Conservation (phyloP, 2,113 vertebrate genomes). For the Halcyon malimbica region DNA sequence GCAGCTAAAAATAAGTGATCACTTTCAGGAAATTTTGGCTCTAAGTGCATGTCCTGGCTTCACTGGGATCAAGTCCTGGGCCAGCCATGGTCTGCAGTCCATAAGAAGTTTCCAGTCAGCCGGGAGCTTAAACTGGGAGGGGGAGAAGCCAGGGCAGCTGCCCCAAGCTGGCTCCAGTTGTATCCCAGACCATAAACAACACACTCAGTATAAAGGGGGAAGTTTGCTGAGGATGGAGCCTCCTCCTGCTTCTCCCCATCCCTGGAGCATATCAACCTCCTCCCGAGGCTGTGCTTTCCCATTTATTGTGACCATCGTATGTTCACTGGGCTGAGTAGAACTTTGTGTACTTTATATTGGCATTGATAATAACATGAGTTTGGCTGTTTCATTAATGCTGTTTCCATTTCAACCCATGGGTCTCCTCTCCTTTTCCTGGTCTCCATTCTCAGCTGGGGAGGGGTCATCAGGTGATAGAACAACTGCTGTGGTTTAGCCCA, state of each 20-base stretch:
- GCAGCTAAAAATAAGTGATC: neutral
- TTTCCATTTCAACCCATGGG: neutral
- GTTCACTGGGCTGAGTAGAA: neutral
- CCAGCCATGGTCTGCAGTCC: neutral
- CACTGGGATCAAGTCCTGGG: neutral
- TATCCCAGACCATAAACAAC: neutral
- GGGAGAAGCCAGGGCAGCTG: neutral
- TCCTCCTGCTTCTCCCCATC: neutral
- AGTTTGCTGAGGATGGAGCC: neutral
- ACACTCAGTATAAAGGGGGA: neutral
- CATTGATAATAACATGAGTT: neutral
- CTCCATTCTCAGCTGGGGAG: neutral
- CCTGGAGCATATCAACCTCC: neutral
- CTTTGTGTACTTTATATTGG: neutral
- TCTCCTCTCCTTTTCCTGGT: neutral
- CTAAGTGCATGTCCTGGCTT: neutral
- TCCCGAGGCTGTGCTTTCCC: neutral
- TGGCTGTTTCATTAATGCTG: neutral
- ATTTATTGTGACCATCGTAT: neutral
- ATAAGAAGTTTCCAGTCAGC: neutral
- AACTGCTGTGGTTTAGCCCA: neutral
- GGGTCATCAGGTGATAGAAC: neutral
- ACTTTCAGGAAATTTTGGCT: neutral
- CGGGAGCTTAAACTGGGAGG: neutral
- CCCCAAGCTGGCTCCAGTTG: neutral